Evolutionary conservation across 2,888 invertebrate species (phyloP).

Genomic region (Tipula confusa): DNA sequence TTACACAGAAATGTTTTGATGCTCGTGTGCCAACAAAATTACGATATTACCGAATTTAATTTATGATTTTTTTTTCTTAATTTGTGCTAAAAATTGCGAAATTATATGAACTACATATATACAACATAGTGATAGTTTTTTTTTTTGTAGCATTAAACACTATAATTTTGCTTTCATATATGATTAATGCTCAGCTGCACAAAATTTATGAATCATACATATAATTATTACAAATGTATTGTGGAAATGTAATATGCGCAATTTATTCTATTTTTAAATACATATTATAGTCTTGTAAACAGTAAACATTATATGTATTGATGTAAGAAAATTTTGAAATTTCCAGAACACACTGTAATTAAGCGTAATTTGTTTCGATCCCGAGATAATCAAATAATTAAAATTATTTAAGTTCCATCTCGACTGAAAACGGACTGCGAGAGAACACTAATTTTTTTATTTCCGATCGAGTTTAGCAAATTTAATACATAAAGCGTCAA

Average conservation of each 20-base stretch:
- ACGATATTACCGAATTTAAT: background rate
- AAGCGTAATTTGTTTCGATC: no score
- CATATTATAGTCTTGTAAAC: background rate
- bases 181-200: conserved; percentile 12
- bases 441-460: no score
- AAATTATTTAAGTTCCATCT: no score
- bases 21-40: background rate
- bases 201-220: background rate
- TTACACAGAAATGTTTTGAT: background rate
- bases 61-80: background rate
- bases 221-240: background rate
- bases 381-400: no score
- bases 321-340: no score
- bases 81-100: background rate
- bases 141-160: background rate
- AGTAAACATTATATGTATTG: background rate
- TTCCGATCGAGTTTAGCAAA: no score
- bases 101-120: background rate
- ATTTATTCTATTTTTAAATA: background rate
- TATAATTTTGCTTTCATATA: background rate
- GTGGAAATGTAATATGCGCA: background rate
- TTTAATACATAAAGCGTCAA: no score
- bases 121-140: background rate
- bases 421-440: no score
- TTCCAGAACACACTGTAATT: no score